phyloP scores from a whole-genome alignment of 1,140 invertebrate species.

The Mya arenaria region DNA sequence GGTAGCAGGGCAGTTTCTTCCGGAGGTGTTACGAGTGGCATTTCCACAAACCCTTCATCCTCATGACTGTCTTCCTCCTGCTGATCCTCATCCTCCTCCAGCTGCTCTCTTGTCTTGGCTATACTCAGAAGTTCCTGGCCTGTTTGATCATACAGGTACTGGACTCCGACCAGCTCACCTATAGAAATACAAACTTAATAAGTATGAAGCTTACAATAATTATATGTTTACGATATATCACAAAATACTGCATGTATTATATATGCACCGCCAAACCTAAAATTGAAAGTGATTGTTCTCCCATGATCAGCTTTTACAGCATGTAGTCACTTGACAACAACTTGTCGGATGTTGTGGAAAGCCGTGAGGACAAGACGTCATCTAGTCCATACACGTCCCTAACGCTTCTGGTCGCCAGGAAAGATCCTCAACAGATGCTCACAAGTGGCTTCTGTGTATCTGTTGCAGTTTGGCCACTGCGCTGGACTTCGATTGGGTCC shows the following conservation, averaged over 20 bases:
- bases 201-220: too few species aligned
- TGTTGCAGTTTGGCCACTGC: constrained; percentile 59
- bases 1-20: neutral
- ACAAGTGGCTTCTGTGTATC: constrained; percentile 56
- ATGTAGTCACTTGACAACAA: too few species aligned
- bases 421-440: constrained; percentile 10
- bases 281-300: too few species aligned
- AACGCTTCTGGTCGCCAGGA: constrained; percentile 19
- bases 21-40: constrained; percentile 33
- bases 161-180: constrained; percentile 55
- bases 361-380: constrained; percentile 34
- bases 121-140: neutral
- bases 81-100: constrained; percentile 31
- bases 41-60: constrained; percentile 12
- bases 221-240: too few species aligned
- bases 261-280: too few species aligned
- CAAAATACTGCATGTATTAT: too few species aligned
- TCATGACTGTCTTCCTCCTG: too few species aligned
- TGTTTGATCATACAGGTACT: constrained; percentile 55
- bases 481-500: constrained; percentile 51
- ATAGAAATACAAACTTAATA: too few species aligned
- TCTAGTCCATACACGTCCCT: constrained; percentile 4
- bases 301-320: too few species aligned
- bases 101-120: constrained; percentile 1
- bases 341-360: constrained; percentile 45